phyloP scores from a whole-genome alignment of 1,140 invertebrate genomes.

The Zophobas atratus region DNA sequence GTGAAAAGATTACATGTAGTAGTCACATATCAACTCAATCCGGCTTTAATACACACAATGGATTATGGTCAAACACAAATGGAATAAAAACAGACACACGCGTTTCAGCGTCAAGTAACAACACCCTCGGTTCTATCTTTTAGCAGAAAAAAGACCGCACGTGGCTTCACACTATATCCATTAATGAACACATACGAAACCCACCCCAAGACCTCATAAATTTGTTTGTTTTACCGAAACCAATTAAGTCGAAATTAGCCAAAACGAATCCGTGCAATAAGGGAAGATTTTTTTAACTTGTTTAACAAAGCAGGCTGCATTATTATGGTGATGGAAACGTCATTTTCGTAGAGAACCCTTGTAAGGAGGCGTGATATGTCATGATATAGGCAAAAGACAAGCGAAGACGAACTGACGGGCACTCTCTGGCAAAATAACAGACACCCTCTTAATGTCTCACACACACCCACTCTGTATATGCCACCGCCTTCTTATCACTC shows the following conservation, averaged over 20 bases:
- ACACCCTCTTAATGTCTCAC: slow-evolving; percentile 46
- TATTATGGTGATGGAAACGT: slow-evolving; percentile 39
- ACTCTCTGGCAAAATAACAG: slow-evolving; percentile 47
- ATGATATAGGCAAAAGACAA: slow-evolving; percentile 49
- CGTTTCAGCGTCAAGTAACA: slow-evolving; percentile 57
- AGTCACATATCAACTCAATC: slow-evolving; percentile 52
- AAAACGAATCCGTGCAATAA: not conserved
- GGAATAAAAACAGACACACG: slow-evolving; percentile 60
- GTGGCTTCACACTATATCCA: slow-evolving; percentile 35
- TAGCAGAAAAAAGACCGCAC: slow-evolving; percentile 51
- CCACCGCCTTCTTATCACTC: slow-evolving; percentile 45
- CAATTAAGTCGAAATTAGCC: not conserved
- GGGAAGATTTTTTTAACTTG: not conserved
- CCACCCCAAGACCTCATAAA: not conserved
- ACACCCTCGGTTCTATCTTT: slow-evolving; percentile 48
- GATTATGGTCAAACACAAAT: slow-evolving; percentile 58
- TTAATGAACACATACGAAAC: slow-evolving; percentile 15
- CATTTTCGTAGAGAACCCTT: slow-evolving; percentile 11
- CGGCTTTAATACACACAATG: slow-evolving; percentile 53
- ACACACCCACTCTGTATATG: slow-evolving; percentile 48
- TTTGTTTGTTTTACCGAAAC: not conserved
- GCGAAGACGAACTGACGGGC: slow-evolving; percentile 45
- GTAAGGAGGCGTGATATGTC: slow-evolving; percentile 44
- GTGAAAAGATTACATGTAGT: slow-evolving; percentile 48
- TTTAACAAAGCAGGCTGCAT: not conserved